Evolutionary conservation across 2,888 invertebrate species (phyloP).

Genomic region (Scelioninae gen. 1): DNA sequence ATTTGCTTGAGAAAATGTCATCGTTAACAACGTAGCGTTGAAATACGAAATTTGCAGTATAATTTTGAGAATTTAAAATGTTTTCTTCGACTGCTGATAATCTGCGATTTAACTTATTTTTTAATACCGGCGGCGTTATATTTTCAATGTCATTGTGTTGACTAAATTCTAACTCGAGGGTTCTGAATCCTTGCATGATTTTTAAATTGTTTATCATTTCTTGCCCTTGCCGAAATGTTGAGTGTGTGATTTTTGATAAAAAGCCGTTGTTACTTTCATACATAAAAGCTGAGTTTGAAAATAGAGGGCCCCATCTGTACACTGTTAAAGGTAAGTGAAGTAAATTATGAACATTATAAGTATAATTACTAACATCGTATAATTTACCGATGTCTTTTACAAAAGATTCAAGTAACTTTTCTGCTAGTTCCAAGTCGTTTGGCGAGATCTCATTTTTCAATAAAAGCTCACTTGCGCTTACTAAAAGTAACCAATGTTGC

Average conservation of each 20-base stretch:
- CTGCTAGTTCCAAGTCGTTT: not conserved
- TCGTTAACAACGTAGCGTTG: not conserved
- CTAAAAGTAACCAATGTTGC: conserved; percentile 24
- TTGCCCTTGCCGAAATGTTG: conserved; percentile 7
- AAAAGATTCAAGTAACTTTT: conserved; percentile 17
- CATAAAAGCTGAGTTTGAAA: too few relatives aligned
- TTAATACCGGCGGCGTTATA: not conserved
- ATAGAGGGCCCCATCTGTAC: conserved; percentile 18
- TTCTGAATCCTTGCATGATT: conserved; percentile 18
- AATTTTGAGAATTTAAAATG: conserved; percentile 8
- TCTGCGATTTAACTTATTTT: not conserved
- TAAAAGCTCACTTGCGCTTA: conserved; percentile 2
- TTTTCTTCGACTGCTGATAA: conserved; percentile 4
- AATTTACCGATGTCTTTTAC: conserved; percentile 13
- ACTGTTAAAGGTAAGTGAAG: conserved; percentile 15
- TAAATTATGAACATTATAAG: conserved; percentile 21
- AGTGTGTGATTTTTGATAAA: conserved; percentile 27
- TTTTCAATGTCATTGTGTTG: not conserved
- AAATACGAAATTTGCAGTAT: conserved; percentile 1
- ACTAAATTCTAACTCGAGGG: conserved; percentile 10
- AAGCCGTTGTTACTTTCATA: conserved; percentile 34
- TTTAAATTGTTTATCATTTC: conserved; percentile 42
- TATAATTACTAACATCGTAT: conserved; percentile 11
- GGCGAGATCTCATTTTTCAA: conserved; percentile 16
- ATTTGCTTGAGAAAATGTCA: not conserved